These are phyloP conservation scores for Semnopithecus entellus DNA, from an alignment of 2,113 vertebrate species.

Conservation along the genomic window DNA sequence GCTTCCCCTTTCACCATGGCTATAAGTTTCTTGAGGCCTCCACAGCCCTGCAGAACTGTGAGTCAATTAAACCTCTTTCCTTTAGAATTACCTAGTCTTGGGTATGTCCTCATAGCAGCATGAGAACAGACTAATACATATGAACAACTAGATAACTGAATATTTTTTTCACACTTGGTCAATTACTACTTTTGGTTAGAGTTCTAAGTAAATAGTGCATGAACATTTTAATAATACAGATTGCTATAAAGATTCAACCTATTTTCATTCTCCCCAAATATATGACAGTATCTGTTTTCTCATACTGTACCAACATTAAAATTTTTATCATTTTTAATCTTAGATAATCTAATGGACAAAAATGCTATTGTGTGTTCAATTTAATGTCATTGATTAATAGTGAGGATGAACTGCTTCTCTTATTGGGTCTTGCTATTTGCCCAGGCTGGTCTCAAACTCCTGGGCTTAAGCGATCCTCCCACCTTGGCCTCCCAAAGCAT, in stretches of 20 bases:
- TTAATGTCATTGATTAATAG: not conserved
- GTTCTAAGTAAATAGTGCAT: not conserved
- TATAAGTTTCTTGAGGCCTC: too few species aligned
- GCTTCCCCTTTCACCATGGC: too few species aligned
- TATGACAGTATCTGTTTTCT: not conserved
- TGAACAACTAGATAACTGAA: not conserved
- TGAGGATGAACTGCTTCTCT: not conserved
- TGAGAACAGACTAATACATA: not conserved
- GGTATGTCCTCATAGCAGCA: too few species aligned
- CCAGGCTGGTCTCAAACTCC: too few species aligned
- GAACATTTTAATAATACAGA: slow-evolving; percentile 2
- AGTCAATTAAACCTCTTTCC: too few species aligned
- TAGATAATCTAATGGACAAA: not conserved
- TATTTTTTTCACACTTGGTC: not conserved
- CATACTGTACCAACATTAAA: not conserved
- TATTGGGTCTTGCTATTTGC: too few species aligned
- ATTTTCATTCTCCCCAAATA: slow-evolving; percentile 21
- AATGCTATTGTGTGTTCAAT: not conserved
- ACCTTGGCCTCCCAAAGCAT: too few species aligned
- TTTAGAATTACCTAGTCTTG: too few species aligned
- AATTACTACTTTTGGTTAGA: not conserved
- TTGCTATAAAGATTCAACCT: not conserved
- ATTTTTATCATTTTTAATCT: slow-evolving; percentile 34
- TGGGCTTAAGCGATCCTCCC: too few species aligned
- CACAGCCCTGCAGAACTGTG: too few species aligned